Conservation (phyloP, 92 coral and sea anemone species). For the Pocillopora grandis region DNA sequence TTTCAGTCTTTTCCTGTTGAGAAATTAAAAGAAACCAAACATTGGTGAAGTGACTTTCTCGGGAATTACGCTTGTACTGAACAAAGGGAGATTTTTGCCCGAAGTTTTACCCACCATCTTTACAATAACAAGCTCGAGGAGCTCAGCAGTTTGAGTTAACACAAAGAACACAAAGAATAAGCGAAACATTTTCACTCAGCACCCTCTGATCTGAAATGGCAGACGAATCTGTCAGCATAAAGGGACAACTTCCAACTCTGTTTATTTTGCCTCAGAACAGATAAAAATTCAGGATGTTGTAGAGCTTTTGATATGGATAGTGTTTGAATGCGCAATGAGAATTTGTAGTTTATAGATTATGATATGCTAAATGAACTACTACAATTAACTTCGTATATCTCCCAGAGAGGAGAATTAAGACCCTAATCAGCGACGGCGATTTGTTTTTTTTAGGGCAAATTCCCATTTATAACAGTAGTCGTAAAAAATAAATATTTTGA, state of each 20-base stretch:
- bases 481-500: too few relatives aligned
- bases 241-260: neutral
- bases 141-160: too few relatives aligned
- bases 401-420: neutral
- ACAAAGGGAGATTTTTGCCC: neutral
- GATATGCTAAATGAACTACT: slow-evolving; percentile 39
- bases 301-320: neutral
- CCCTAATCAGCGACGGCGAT: neutral
- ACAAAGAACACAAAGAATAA: slow-evolving; percentile 15
- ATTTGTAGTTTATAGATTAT: neutral
- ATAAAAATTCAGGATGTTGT: neutral
- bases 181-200: slow-evolving; percentile 11
- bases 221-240: neutral
- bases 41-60: neutral
- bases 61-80: neutral
- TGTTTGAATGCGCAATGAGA: neutral
- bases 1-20: slow-evolving; percentile 9
- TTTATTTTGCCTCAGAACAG: neutral
- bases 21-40: neutral
- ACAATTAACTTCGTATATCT: neutral
- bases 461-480: neutral
- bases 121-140: neutral
- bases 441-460: neutral
- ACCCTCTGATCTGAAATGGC: neutral
- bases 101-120: neutral